Base-by-base conservation (phyloP, 2,888 invertebrate genomes). In the Empis livida region DNA sequence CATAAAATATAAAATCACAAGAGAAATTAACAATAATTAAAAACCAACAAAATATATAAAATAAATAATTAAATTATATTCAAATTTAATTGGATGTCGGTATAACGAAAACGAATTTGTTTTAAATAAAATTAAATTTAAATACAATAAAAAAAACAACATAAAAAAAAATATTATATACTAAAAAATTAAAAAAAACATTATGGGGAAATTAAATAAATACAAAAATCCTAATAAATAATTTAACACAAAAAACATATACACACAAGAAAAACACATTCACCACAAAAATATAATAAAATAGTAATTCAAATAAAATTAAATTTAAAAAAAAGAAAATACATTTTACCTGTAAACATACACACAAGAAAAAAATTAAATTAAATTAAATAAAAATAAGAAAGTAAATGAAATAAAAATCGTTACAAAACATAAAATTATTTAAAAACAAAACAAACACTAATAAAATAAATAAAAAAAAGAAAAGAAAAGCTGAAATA, bases 41-140 rank as follows among this genome's bases (percentile, higher is more conserved):
- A 27, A 23, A 43, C 46, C 37, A 38, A 10, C n/a, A n/a, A n/a
- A n/a, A 46, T 17, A 42, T 14, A 48, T 5, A 42, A 49, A 44
- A 42, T 42, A 35, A 32, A 17, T 37, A 5, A 20, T 20, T 20
- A 3, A 20, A 20, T 5, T 20, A 20, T 20, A 20, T 20, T 20
- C 37, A 13, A 13, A 37, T 37, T n/a, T 20, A 20, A 20, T 20
- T 20, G 20, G 20, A 20, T 20, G 20, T 20, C 30, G 27, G 35
- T 23, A 17, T 11, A 41, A 46, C 42, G 38, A 31, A 45, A 52
- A 51, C 52, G 49, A 52, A 52, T 52, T 51, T 51, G 51, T 49
- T 52, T 51, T n/a, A n/a, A 46, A 51, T 39, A 23, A 45, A 47
- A 51, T n/a, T n/a, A n/a, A n/a, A n/a, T n/a, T n/a, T n/a, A n/a